Percentiles rank a stretch among this genome's conserved stretches.
Evolutionary conservation across 2,888 invertebrate genomes (phyloP).

Genomic region (Monochamus alternatus): DNA sequence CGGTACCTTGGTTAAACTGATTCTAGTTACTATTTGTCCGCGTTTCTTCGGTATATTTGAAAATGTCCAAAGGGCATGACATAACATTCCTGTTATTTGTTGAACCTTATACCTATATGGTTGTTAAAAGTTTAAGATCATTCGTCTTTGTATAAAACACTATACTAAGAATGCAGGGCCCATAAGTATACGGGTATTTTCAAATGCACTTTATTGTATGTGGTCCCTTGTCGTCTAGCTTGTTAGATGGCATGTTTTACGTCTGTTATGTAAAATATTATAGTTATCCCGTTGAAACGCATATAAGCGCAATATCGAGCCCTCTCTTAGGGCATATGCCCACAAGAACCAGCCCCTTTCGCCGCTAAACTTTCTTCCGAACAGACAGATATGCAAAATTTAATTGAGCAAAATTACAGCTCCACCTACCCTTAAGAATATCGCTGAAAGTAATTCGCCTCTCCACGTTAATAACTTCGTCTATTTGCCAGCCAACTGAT

Average conservation of each 20-base stretch:
- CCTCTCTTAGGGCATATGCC: slow-evolving; percentile 47
- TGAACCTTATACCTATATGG: too few species aligned
- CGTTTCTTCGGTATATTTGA: too few species aligned
- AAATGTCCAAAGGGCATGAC: too few species aligned
- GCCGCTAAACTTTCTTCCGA: slow-evolving; percentile 59
- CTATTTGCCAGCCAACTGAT: slow-evolving; percentile 52
- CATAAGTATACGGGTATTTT: too few species aligned
- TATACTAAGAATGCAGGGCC: too few species aligned
- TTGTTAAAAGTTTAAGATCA: too few species aligned
- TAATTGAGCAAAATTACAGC: slow-evolving; percentile 55
- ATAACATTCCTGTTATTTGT: too few species aligned
- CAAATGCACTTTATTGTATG: too few species aligned
- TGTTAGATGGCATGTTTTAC: slow-evolving; percentile 66
- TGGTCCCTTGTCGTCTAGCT: slow-evolving; percentile 53
- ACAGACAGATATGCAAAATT: slow-evolving; percentile 58
- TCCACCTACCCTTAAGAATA: slow-evolving; percentile 58
- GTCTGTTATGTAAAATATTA: slow-evolving; percentile 67
- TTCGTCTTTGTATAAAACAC: too few species aligned
- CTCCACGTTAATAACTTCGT: slow-evolving; percentile 51
- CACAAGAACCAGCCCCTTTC: slow-evolving; percentile 36
- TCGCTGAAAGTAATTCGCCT: slow-evolving; percentile 60
- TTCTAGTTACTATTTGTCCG: too few species aligned
- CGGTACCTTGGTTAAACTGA: too few species aligned
- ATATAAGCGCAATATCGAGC: slow-evolving; percentile 62
- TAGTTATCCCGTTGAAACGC: slow-evolving; percentile 66